Evolutionary conservation across 2,888 invertebrate genomes (phyloP).

Genomic region (Drosophila mulleri): DNA sequence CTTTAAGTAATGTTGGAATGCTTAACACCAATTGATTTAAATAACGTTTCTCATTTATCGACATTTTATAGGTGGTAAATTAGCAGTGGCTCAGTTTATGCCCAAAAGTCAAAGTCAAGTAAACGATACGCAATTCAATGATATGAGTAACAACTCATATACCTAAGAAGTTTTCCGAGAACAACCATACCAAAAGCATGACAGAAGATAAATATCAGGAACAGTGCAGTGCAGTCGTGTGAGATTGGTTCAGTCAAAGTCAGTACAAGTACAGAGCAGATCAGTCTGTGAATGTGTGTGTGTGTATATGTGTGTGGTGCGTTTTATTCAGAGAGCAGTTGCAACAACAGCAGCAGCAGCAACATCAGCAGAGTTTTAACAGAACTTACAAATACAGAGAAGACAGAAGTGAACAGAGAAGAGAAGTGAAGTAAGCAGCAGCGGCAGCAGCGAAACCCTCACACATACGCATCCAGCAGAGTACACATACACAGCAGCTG

Average conservation of each 20-base stretch:
- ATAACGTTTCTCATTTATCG: conserved; percentile 83
- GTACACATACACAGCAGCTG: conserved; percentile 74
- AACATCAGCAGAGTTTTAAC: conserved; percentile 41
- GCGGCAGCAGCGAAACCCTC: conserved; percentile 30
- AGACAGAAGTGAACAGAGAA: conserved; percentile 15
- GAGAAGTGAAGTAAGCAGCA: conserved; percentile 34
- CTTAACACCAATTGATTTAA: conserved; percentile 63
- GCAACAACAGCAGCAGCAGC: conserved; percentile 38
- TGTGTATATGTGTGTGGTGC: conserved; percentile 38
- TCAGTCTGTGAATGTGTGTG: conserved; percentile 40
- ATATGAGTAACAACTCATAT: conserved; percentile 75
- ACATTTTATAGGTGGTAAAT: conserved; percentile 83
- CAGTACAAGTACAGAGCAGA: conserved; percentile 61
- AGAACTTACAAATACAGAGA: conserved; percentile 38
- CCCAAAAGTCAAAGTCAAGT: conserved; percentile 80
- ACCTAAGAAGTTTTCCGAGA: conserved; percentile 77
- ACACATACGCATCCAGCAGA: conserved; percentile 62
- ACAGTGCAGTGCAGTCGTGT: conserved; percentile 65
- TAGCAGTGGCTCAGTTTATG: conserved; percentile 79
- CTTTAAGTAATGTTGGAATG: conserved; percentile 58
- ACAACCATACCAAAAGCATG: conserved; percentile 69
- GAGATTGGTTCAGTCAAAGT: conserved; percentile 50
- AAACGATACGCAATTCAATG: conserved; percentile 79
- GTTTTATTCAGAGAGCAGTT: conserved; percentile 41
- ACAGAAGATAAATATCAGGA: conserved; percentile 66